Evolutionary conservation across 2,888 invertebrate species (phyloP), one percentile per base, ranked within the genome.

Genomic region (Lampropteryx suffumata): DNA sequence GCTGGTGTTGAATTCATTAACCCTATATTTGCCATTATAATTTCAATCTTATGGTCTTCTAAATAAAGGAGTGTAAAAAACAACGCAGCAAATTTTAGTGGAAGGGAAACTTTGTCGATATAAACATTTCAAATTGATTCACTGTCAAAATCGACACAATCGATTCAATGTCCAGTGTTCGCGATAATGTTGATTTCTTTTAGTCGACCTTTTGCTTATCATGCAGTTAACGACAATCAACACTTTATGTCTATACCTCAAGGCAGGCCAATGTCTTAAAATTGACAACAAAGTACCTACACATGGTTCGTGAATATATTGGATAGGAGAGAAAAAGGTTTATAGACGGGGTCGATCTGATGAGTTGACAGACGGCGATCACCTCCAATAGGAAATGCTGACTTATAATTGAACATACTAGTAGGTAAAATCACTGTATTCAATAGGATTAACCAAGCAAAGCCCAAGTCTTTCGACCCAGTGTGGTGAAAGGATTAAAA

Each of bases 71-170:
- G 17, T 36, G 30, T 35, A 33, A 32, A 32, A 50, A 26, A 42
- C 35, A 28, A 45, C 39, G 33, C 45, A 33, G 44, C 30, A 42
- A 40, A 32, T 34, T 14, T 24, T 28, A 29, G 27, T 56, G 35
- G 37, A 35, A 10, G 24, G 21, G 45, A 55, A 60, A 49, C 36
- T 52, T 67, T 57, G 74, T 65, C 50, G 54, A 60, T 63, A 57
- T 55, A 66, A 71, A 71, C 73, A 74, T 76, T 82, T 74, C 78
- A 78, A 81, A 83, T 82, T 83, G 87, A 86, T 84, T 82, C 73
- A 76, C 82, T 82, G 85, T 85, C 84, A 84, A 79, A 83, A 79
- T 78, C 70, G 73, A 84, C 78, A 82, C 80, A 79, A 79, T 78
- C 70, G 73, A 78, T 79, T 74, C 76, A 76, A 77, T 80, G 80